Base-by-base conservation (phyloP, 2,113 vertebrate species). In the Orcinus orca region DNA sequence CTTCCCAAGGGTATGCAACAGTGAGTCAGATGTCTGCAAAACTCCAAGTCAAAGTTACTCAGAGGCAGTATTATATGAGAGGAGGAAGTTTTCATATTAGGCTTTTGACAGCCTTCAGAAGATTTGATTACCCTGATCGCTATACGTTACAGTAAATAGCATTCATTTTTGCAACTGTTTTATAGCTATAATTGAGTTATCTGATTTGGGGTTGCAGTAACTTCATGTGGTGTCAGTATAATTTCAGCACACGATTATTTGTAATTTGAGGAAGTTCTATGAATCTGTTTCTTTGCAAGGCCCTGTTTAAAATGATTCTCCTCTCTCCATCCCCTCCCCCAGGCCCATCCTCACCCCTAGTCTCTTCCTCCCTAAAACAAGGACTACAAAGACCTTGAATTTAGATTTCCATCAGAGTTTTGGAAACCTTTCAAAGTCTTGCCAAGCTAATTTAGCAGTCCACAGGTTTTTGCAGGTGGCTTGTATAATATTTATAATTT, bases 381-480 rank as follows among this genome's bases (percentile, higher is more conserved):
- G 18, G 25, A 47, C 23, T 31, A 18, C 73, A 84, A 92, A 82
- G 70, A 87, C 70, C 50, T 95, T 71, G 63, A 95, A 55, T 70
- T 95, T 1, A 82, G 31, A 67, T 50, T 77, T 86, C 79, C 8
- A 8, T 63, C n/a, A 83, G 79, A 92, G 31, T 83, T 93, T 67
- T 74, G 63, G 71, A 96, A 89, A 92, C 38, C 70, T 92, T 76
- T 88, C 20, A 79, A 79, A 90, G 62, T 94, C 82, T 93, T 90
- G 85, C 23, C 58, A 55, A 85, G 88, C 38, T 88, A 53, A 17
- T 58, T 71, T 58, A 82, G 65, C 21, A 41, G 80, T 67, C 65
- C 38, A 25, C 23, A 80, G 55, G 38, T 67, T 73, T 88, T 96
- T 50, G 71, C 20, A 71, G 47, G 31, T 79, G 86, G 92, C 38